These are phyloP conservation scores for Antitype chi DNA, from an alignment of 2,888 invertebrate genomes.

Conservation along the genomic window DNA sequence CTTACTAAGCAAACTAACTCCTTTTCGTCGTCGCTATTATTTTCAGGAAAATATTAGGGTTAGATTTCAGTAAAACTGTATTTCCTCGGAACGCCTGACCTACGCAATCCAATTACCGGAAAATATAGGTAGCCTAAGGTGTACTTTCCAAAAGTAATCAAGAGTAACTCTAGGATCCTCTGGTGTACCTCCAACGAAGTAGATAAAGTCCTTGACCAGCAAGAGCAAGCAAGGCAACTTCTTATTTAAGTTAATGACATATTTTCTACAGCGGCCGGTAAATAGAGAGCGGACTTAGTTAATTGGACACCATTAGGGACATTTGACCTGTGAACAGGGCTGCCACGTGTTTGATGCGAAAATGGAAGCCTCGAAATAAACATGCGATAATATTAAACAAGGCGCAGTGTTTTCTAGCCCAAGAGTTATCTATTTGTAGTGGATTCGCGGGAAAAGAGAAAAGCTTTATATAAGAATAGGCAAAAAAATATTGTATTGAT, in stretches of 20 bases:
- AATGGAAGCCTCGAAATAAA: background rate
- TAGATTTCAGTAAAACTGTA: constrained; percentile 2
- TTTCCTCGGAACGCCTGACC: constrained; percentile 6
- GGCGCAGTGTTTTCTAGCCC: too few species aligned
- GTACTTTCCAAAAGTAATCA: constrained; percentile 29
- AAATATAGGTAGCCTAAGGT: constrained; percentile 16
- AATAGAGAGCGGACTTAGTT: constrained; percentile 66
- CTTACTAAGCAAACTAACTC: background rate
- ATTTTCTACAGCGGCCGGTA: constrained; percentile 59
- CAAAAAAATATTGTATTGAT: background rate
- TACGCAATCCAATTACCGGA: constrained; percentile 18
- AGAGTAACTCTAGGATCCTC: constrained; percentile 1
- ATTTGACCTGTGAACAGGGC: constrained; percentile 65
- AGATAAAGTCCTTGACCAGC: constrained; percentile 43
- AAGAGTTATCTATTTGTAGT: background rate
- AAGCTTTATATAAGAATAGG: background rate
- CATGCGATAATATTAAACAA: background rate
- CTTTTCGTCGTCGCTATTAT: background rate
- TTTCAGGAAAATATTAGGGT: background rate
- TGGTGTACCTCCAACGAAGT: constrained; percentile 8
- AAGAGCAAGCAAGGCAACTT: constrained; percentile 42
- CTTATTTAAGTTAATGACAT: constrained; percentile 61
- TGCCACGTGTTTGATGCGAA: constrained; percentile 18
- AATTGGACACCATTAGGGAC: constrained; percentile 71
- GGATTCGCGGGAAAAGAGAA: background rate